Evolutionary conservation across 1,140 invertebrate genomes (phyloP), one percentile per base, ranked within the genome.

Genomic region (Pristionchus pacificus): DNA sequence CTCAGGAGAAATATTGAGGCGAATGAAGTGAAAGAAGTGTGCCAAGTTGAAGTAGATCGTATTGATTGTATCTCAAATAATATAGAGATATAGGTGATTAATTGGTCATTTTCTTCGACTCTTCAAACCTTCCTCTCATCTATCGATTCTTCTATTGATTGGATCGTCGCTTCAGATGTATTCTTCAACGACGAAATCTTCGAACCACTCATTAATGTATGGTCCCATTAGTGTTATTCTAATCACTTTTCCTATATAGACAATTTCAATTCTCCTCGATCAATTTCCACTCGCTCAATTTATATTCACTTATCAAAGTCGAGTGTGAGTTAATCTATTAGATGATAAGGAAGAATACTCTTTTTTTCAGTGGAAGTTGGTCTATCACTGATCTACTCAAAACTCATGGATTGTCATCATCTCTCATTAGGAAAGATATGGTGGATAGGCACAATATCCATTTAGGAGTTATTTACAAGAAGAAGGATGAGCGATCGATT

Each of bases 181-280:
- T 81, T 81, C 61, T 81, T 72, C 65, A 80, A 81, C 70, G 75
- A 80, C 19, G 62, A 60, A 27, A 75, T 81, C 1, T 81, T 81
- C 68, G 30, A 60, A 2, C n/a, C 77, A 15, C 70, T 81, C 1
- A 61, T 83, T 25, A 55, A 68, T 49, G 38, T 49, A 49, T 49
- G 38, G 6, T 49, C n/a, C n/a, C 6, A 49, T 49, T 49, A 49
- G 38, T 10, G 6, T 10, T 49, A 10, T 6, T 49, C 19, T 10
- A 49, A 10, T 6, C 6, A 19, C 6, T 10, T 19, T 49, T 6
- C 38, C 38, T 10, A 10, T 49, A 10, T 19, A 49, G 55, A 80
- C 78, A 13, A 49, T 82, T 19, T 38, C 63, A 2, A 32, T 33
- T 24, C 57, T 80, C 19, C 65, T 81, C 29, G 64, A 74, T 33